Conservation (phyloP, 2,888 invertebrate genomes). For the Leptopilina myrica region DNA sequence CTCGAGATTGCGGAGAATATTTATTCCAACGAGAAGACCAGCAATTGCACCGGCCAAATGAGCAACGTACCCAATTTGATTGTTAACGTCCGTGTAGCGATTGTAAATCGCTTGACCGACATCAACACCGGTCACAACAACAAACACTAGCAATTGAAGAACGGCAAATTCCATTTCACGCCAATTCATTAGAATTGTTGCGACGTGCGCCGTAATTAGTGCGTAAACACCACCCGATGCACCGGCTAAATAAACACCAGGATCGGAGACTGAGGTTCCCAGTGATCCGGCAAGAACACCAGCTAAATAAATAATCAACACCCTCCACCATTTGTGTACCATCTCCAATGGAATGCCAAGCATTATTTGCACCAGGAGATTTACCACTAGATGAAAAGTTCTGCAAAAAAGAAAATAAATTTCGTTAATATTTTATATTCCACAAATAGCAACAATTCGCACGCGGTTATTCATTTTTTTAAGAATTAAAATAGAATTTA, state of each 20-base stretch:
- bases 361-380: constrained; percentile 93
- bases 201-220: constrained; percentile 93
- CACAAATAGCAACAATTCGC: too few relatives aligned
- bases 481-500: too few relatives aligned
- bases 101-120: constrained; percentile 94
- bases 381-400: constrained; percentile 91
- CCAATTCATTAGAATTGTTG: constrained; percentile 97
- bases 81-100: constrained; percentile 85
- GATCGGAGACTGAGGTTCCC: constrained; percentile 89
- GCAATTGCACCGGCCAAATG: constrained; percentile 95
- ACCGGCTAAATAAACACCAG: constrained; percentile 89
- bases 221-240: constrained; percentile 98
- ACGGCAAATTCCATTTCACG: constrained; percentile 96
- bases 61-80: constrained; percentile 94
- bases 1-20: constrained; percentile 89
- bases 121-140: constrained; percentile 89
- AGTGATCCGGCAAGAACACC: constrained; percentile 92
- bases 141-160: constrained; percentile 88
- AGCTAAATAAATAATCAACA: constrained; percentile 88
- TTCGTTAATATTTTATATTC: too few relatives aligned
- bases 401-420: constrained; percentile 74
- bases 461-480: too few relatives aligned
- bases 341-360: constrained; percentile 96
- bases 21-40: constrained; percentile 89
- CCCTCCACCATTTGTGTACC: constrained; percentile 97